These are phyloP conservation scores for Heliconius ismenius DNA, from an alignment of 2,888 invertebrate species.

Conservation along the genomic window DNA sequence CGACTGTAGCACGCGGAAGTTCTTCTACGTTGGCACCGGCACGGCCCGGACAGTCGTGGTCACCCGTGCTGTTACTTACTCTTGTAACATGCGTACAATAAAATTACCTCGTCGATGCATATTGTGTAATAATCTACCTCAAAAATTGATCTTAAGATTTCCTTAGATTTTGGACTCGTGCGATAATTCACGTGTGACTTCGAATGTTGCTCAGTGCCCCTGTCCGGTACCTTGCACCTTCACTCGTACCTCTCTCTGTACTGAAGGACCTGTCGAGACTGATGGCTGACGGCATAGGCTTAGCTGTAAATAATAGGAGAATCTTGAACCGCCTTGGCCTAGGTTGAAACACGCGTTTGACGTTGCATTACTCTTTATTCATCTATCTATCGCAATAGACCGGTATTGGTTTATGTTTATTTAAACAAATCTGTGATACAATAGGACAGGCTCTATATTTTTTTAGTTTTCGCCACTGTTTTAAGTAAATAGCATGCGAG, in stretches of 20 bases:
- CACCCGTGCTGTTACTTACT: conserved; percentile 46
- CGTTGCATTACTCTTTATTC: conserved; percentile 54
- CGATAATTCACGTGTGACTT: conserved; percentile 77
- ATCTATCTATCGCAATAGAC: conserved; percentile 50
- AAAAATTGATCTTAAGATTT: conserved; percentile 80
- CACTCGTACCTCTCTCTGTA: conserved; percentile 37
- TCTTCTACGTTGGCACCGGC: background rate
- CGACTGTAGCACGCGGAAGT: background rate
- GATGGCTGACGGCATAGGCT: conserved; percentile 74
- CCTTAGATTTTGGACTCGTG: conserved; percentile 75
- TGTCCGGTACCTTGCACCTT: conserved; percentile 61
- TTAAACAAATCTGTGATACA: conserved; percentile 79
- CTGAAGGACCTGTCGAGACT: conserved; percentile 76
- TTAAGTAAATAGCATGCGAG: conserved; percentile 53
- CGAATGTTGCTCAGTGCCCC: conserved; percentile 73
- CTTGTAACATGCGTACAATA: conserved; percentile 70
- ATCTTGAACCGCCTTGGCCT: conserved; percentile 79
- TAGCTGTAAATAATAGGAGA: conserved; percentile 81
- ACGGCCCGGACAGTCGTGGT: conserved; percentile 23
- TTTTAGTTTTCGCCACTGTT: conserved; percentile 73
- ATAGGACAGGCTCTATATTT: conserved; percentile 69
- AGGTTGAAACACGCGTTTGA: conserved; percentile 72
- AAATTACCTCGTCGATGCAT: conserved; percentile 77
- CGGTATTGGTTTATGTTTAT: conserved; percentile 63
- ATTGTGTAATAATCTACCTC: conserved; percentile 80